A percentile compares a stretch with the other conserved stretches of the same genome.
phyloP scores from a whole-genome alignment of 2,113 vertebrate species.

The Notothenia coriiceps region DNA sequence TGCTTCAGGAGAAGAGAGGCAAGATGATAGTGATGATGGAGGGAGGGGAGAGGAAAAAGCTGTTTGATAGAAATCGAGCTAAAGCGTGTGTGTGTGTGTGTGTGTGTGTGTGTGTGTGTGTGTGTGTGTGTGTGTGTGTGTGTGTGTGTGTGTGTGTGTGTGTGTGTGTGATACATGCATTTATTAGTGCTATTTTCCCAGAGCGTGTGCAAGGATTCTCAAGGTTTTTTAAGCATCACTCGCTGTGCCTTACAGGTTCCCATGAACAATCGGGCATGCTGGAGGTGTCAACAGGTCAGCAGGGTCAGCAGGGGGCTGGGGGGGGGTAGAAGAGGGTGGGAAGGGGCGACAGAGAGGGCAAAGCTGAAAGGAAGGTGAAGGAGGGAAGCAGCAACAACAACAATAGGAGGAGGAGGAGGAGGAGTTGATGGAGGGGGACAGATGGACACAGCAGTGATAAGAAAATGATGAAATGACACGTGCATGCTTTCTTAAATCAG shows the following conservation, averaged over 20 bases:
- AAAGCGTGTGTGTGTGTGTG: slow-evolving; percentile 11
- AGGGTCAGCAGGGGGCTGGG: slow-evolving; percentile 49
- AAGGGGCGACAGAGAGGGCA: slow-evolving; percentile 45
- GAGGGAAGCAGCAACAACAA: slow-evolving; percentile 32
- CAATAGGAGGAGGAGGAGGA: slow-evolving; percentile 40
- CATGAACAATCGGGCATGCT: slow-evolving; percentile 80
- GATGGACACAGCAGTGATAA: slow-evolving; percentile 72
- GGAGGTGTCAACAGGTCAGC: slow-evolving; percentile 74
- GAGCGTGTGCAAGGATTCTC: not conserved
- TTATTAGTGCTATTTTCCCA: slow-evolving; percentile 19
- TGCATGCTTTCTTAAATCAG: slow-evolving; percentile 54
- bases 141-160: slow-evolving; percentile 14
- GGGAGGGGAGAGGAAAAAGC: slow-evolving; percentile 16
- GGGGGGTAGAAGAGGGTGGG: slow-evolving; percentile 23
- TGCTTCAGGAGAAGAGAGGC: slow-evolving; percentile 27
- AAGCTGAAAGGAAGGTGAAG: slow-evolving; percentile 64
- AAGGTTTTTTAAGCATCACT: not conserved
- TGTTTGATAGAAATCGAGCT: slow-evolving; percentile 45
- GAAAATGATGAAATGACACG: slow-evolving; percentile 58
- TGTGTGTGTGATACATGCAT: slow-evolving; percentile 12
- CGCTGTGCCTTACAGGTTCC: slow-evolving; percentile 64
- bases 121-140: slow-evolving; percentile 14
- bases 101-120: slow-evolving; percentile 14
- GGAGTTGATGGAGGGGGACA: slow-evolving; percentile 72
- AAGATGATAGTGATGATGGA: slow-evolving; percentile 35